Evolutionary conservation across 2,888 invertebrate genomes (phyloP).

Genomic region (Papilio elwesi): DNA sequence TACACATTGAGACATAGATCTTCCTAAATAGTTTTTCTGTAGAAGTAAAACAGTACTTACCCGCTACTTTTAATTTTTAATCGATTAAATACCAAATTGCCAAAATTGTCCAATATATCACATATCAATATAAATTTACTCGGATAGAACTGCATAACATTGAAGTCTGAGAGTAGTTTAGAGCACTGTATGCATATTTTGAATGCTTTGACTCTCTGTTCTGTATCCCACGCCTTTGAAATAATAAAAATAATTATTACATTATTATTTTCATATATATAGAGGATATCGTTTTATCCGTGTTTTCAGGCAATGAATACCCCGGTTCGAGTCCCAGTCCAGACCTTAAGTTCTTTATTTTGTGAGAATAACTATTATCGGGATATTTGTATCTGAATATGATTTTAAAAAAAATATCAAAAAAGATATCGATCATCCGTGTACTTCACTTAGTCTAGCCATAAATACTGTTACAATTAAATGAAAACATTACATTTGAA

Average conservation of each 20-base stretch:
- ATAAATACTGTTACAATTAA: too few species aligned
- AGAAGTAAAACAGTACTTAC: slow-evolving; percentile 51
- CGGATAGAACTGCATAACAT: slow-evolving; percentile 97
- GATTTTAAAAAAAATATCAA: too few species aligned
- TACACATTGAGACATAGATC: too few species aligned
- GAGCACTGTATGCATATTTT: slow-evolving; percentile 99
- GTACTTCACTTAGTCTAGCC: too few species aligned
- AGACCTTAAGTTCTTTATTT: too few species aligned
- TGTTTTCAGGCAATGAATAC: too few species aligned
- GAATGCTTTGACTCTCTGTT: slow-evolving; percentile 96
- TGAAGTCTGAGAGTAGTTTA: slow-evolving; percentile 94
- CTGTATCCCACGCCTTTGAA: slow-evolving; percentile 94
- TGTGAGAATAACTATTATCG: too few species aligned
- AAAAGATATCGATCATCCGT: too few species aligned
- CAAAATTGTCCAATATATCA: slow-evolving; percentile 97
- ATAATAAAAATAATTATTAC: not conserved
- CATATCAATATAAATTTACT: slow-evolving; percentile 98
- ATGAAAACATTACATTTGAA: too few species aligned
- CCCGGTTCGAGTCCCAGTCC: too few species aligned
- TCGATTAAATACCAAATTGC: slow-evolving; percentile 93
- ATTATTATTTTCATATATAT: not conserved
- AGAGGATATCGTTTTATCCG: not conserved
- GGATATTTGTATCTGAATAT: too few species aligned
- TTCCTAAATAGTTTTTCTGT: not conserved
- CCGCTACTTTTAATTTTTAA: slow-evolving; percentile 88